phyloP scores from a whole-genome alignment of 35 echinoderm and acorn worm genomes.

The Apostichopus japonicus region DNA sequence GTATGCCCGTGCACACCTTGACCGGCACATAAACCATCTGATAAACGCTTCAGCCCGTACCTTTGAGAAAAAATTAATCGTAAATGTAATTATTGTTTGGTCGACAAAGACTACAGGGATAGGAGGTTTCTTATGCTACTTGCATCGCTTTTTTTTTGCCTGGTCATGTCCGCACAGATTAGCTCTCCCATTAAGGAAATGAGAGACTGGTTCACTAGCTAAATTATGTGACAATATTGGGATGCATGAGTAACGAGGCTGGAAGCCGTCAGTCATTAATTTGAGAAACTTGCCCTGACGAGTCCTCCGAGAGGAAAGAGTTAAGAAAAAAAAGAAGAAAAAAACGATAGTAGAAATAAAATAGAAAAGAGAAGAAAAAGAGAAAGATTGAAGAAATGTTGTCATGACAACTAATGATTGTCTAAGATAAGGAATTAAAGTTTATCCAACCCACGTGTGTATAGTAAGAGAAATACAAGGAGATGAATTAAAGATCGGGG shows the following conservation, averaged over 20 bases:
- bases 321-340: background rate
- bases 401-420: constrained; percentile 66
- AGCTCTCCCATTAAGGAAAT: constrained; percentile 66
- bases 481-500: constrained; percentile 12
- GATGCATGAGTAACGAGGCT: constrained; percentile 59
- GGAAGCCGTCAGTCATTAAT: constrained; percentile 63
- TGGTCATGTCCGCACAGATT: constrained; percentile 63
- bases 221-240: constrained; percentile 59
- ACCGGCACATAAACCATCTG: constrained; percentile 26
- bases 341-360: background rate
- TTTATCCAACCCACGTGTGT: constrained; percentile 57
- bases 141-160: constrained; percentile 1
- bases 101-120: background rate
- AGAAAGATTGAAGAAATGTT: constrained; percentile 40
- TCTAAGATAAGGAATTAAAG: constrained; percentile 62
- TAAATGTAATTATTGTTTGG: constrained; percentile 57
- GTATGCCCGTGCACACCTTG: constrained; percentile 25
- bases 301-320: constrained; percentile 43
- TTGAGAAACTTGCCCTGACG: constrained; percentile 55
- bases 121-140: background rate
- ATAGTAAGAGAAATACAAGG: constrained; percentile 11
- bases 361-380: background rate
- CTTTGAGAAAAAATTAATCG: constrained; percentile 25
- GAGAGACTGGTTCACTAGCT: constrained; percentile 41
- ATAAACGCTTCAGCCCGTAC: constrained; percentile 23